Evolutionary conservation across 2,888 invertebrate genomes (phyloP).

Genomic region (Panopea generosa): DNA sequence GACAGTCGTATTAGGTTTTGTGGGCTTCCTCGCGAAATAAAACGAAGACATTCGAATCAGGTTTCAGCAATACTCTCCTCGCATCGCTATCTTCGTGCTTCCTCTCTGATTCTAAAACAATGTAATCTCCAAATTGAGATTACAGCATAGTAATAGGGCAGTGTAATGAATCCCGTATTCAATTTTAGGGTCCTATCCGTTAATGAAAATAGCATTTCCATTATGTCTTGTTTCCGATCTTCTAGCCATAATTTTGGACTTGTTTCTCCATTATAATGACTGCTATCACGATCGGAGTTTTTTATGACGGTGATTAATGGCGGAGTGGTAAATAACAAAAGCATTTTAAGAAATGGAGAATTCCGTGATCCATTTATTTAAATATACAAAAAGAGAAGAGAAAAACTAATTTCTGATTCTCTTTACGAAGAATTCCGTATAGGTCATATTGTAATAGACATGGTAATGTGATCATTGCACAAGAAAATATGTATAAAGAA

Average conservation of each 20-base stretch:
- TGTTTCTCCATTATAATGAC: slow-evolving; percentile 7
- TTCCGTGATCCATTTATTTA: slow-evolving; percentile 11
- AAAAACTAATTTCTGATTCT: too few species aligned
- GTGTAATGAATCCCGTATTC: slow-evolving; percentile 14
- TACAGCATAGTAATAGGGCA: slow-evolving; percentile 4
- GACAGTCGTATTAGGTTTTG: slow-evolving; percentile 34
- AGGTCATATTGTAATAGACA: too few species aligned
- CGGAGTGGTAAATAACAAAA: slow-evolving; percentile 6
- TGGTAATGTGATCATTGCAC: too few species aligned
- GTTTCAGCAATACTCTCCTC: neutral
- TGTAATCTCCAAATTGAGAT: slow-evolving; percentile 10
- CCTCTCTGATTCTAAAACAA: neutral
- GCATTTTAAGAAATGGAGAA: neutral
- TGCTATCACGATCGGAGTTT: neutral
- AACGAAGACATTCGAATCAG: neutral
- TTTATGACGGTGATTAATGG: slow-evolving; percentile 15
- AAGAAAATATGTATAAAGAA: too few species aligned
- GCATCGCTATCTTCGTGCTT: neutral
- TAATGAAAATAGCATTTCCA: slow-evolving; percentile 33
- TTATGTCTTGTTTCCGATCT: slow-evolving; percentile 22
- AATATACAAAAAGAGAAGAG: neutral
- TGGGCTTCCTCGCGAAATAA: slow-evolving; percentile 36
- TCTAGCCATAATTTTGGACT: slow-evolving; percentile 21
- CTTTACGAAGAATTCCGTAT: too few species aligned
- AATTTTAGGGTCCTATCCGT: slow-evolving; percentile 16